Evolutionary conservation across 2,888 invertebrate genomes (phyloP).

Genomic region (Eudiplozoon nipponicum): DNA sequence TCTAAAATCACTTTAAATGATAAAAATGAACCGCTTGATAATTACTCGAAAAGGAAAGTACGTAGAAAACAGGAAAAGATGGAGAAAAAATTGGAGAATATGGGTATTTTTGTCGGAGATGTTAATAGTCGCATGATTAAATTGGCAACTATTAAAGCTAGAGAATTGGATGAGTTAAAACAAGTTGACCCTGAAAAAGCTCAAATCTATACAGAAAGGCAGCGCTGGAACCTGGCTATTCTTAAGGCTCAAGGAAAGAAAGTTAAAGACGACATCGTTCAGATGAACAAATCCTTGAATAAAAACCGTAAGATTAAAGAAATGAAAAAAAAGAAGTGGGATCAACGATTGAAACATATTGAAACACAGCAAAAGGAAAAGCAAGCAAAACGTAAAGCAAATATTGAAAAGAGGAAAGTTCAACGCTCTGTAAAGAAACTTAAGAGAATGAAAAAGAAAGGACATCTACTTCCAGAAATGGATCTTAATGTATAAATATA

Average conservation of each 20-base stretch:
- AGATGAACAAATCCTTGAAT: neutral
- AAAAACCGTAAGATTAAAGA: neutral
- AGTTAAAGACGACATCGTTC: constrained; percentile 1
- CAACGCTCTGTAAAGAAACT: neutral
- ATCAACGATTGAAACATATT: neutral
- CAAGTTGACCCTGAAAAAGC: neutral
- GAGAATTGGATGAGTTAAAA: neutral
- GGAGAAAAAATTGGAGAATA: neutral
- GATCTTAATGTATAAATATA: too few relatives aligned
- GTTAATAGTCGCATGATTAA: neutral
- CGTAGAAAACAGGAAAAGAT: neutral
- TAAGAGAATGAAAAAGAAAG: constrained; percentile 1
- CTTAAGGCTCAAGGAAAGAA: constrained; percentile 1
- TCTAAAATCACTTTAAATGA: too few relatives aligned
- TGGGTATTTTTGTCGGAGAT: neutral
- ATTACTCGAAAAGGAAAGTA: neutral
- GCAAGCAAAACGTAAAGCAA: neutral
- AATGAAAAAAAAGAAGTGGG: neutral
- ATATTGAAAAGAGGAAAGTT: neutral
- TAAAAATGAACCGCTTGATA: too few relatives aligned
- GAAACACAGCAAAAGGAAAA: neutral
- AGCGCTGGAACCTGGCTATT: neutral
- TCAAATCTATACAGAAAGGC: neutral
- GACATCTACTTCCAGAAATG: neutral
- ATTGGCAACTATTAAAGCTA: neutral